Percentiles rank a stretch among this genome's conserved stretches.
Conservation (phyloP, 2,797 vertebrate genomes). For the Lemur catta region DNA sequence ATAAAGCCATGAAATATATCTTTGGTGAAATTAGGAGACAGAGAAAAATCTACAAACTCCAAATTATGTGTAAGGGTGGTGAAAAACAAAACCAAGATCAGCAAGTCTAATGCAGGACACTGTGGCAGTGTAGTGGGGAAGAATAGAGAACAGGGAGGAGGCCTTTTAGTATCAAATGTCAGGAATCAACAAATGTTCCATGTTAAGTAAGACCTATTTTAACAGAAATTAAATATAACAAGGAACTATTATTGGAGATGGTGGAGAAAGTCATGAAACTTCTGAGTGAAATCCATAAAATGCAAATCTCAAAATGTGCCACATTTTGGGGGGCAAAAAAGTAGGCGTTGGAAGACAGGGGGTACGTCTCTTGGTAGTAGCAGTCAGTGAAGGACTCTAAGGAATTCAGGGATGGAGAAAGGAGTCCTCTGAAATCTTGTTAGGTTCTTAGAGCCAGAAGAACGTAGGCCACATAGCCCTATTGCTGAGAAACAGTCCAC, state of each 20-base stretch:
- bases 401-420: neutral
- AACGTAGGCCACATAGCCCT: neutral
- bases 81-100: conserved; percentile 36
- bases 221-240: conserved; percentile 13
- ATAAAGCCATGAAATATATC: conserved; percentile 36
- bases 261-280: neutral
- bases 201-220: neutral
- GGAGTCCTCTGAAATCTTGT: neutral
- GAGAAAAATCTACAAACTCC: conserved; percentile 59
- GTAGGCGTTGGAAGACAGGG: neutral
- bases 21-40: conserved; percentile 44
- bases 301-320: neutral
- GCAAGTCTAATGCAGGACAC: neutral
- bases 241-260: neutral
- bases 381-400: neutral
- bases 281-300: conserved; percentile 2
- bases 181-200: conserved; percentile 34
- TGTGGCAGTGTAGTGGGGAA: neutral
- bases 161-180: neutral
- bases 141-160: neutral
- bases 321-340: neutral
- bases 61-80: conserved; percentile 26
- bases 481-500: neutral
- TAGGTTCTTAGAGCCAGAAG: neutral
- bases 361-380: neutral